phyloP scores from a whole-genome alignment of 2,113 vertebrate species.

The Pelecanoides urinatrix region DNA sequence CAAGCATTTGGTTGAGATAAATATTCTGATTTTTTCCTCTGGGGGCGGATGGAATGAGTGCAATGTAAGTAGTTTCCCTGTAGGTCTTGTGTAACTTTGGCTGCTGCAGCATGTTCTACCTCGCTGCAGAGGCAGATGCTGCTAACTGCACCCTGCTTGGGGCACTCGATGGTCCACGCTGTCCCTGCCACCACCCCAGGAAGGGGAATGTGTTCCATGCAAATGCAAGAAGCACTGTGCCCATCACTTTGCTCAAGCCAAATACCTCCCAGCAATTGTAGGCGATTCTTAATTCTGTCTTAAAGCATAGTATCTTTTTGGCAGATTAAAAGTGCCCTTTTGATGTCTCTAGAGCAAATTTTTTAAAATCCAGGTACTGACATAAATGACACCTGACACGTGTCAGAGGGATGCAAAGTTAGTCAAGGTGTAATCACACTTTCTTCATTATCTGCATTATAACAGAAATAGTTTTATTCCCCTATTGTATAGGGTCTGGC shows the following conservation, averaged over 20 bases:
- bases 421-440: neutral
- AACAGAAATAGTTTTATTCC: neutral
- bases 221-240: neutral
- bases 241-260: neutral
- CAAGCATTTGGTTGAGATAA: neutral
- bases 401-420: neutral
- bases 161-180: fast-evolving
- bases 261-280: neutral
- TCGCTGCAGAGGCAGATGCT: neutral
- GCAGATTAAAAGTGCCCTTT: fast-evolving
- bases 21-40: neutral
- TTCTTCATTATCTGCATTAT: neutral
- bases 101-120: neutral
- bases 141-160: neutral
- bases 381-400: neutral
- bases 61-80: neutral
- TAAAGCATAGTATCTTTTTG: neutral
- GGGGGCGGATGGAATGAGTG: neutral
- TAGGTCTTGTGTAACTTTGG: neutral
- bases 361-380: neutral
- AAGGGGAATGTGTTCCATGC: neutral
- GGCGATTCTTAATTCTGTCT: neutral
- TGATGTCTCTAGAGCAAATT: too few relatives aligned
- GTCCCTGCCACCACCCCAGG: neutral
- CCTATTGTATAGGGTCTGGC: neutral